Conservation (phyloP, 2,113 vertebrate species). For the Chlorodrepanis virens region DNA sequence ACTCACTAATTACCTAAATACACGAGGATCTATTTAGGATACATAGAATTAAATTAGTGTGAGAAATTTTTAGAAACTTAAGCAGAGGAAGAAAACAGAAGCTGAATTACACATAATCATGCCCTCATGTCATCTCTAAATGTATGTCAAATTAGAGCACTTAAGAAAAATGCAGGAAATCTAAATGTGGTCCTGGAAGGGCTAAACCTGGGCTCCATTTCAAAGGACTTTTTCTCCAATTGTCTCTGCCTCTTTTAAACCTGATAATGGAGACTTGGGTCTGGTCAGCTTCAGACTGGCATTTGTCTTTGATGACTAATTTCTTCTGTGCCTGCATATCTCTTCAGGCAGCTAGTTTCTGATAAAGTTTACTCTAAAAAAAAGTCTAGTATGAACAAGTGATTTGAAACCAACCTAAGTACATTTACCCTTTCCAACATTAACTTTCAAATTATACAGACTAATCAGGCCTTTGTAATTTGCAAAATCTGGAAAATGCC, state of each 20-base stretch:
- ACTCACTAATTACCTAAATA: slow-evolving; percentile 9
- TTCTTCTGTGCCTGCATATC: slow-evolving; percentile 18
- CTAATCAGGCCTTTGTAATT: background rate
- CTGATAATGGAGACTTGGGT: slow-evolving; percentile 13
- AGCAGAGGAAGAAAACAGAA: slow-evolving; percentile 43
- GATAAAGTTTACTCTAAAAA: slow-evolving; percentile 15
- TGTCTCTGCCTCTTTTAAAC: slow-evolving; percentile 6
- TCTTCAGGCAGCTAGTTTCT: slow-evolving; percentile 18
- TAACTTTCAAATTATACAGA: background rate
- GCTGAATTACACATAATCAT: slow-evolving; percentile 51
- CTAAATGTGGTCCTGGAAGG: background rate
- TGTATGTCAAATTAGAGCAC: background rate
- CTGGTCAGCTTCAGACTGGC: slow-evolving; percentile 46
- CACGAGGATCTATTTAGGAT: background rate
- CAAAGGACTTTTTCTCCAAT: slow-evolving; percentile 16
- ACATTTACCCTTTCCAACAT: background rate
- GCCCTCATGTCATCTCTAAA: slow-evolving; percentile 21
- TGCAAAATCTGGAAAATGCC: background rate
- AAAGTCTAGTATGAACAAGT: background rate
- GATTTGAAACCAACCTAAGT: background rate
- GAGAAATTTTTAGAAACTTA: slow-evolving; percentile 50
- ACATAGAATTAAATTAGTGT: slow-evolving; percentile 30
- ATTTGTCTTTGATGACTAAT: slow-evolving; percentile 46
- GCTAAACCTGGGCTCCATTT: slow-evolving; percentile 5
- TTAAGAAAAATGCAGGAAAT: slow-evolving; percentile 37